A percentile compares a stretch with the other conserved stretches of the same genome.
These are phyloP conservation scores for Vimba vimba DNA, from an alignment of 2,113 vertebrate genomes.

Conservation along the genomic window DNA sequence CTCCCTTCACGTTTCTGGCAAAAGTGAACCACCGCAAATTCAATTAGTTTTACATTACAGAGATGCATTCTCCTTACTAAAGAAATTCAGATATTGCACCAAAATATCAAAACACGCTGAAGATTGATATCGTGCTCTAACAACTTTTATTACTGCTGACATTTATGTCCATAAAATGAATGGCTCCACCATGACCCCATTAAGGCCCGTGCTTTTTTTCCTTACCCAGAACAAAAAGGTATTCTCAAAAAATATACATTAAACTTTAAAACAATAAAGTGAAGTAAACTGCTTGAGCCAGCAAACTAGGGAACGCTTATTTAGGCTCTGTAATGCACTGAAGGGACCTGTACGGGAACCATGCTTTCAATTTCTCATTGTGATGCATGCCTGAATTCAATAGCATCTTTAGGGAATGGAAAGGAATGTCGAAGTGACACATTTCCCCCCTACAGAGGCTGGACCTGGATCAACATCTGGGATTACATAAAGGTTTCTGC, in stretches of 20 bases:
- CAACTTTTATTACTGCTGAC: slow-evolving; percentile 28
- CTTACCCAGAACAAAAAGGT: neutral
- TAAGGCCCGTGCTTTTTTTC: neutral
- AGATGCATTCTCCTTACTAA: slow-evolving; percentile 30
- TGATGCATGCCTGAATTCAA: slow-evolving; percentile 25
- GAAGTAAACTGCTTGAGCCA: slow-evolving; percentile 29
- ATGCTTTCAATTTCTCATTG: slow-evolving; percentile 30
- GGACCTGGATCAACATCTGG: slow-evolving; percentile 29
- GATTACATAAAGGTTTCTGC: slow-evolving; percentile 4
- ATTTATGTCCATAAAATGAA: slow-evolving; percentile 28
- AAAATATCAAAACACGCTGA: slow-evolving; percentile 22
- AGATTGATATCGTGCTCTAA: slow-evolving; percentile 31
- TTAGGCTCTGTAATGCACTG: slow-evolving; percentile 5
- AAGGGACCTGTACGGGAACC: neutral
- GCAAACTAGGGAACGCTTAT: slow-evolving; percentile 1
- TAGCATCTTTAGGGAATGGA: slow-evolving; percentile 16
- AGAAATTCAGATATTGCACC: slow-evolving; percentile 30
- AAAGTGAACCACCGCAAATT: slow-evolving; percentile 31
- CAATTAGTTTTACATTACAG: slow-evolving; percentile 39
- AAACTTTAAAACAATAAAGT: slow-evolving; percentile 32
- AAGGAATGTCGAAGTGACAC: slow-evolving; percentile 12
- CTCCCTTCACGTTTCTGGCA: slow-evolving; percentile 34
- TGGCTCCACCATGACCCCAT: slow-evolving; percentile 25
- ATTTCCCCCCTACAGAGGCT: neutral
- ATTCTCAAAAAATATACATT: slow-evolving; percentile 14